phyloP scores from a whole-genome alignment of 53 echinoderm and acorn worm species.

The Antedon mediterranea region DNA sequence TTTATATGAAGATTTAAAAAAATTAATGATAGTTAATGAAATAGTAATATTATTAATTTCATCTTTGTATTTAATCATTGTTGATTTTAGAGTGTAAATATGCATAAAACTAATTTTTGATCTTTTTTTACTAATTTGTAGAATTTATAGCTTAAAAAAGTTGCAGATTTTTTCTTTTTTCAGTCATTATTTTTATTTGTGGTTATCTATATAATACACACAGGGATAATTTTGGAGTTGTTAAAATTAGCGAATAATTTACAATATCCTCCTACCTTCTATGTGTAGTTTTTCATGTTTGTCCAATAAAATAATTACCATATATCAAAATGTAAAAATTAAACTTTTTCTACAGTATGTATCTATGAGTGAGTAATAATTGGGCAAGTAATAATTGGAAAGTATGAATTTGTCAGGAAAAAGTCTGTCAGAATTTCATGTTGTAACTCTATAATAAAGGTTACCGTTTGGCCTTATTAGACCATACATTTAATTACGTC shows the following conservation, averaged over 20 bases:
- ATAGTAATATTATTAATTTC: background rate
- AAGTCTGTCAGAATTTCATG: too few species aligned
- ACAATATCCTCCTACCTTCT: background rate
- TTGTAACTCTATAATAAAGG: background rate
- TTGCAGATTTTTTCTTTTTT: background rate
- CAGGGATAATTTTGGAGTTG: background rate
- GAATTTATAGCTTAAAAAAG: background rate
- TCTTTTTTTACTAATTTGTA: background rate
- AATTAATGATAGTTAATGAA: background rate
- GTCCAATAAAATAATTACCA: background rate
- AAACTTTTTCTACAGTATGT: background rate
- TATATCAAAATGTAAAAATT: background rate
- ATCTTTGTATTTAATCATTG: background rate
- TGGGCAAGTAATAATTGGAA: too few species aligned
- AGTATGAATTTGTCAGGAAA: too few species aligned
- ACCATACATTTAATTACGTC: background rate
- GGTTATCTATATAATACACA: background rate
- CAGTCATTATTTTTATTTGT: background rate
- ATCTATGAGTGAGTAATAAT: background rate
- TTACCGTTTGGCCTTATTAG: background rate
- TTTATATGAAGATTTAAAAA: background rate
- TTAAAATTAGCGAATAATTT: background rate
- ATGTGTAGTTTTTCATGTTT: too few species aligned
- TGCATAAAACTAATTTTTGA: background rate
- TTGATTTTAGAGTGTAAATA: background rate